Evolutionary conservation across 2,113 vertebrate genomes (phyloP).

Genomic region (Albula goreensis): DNA sequence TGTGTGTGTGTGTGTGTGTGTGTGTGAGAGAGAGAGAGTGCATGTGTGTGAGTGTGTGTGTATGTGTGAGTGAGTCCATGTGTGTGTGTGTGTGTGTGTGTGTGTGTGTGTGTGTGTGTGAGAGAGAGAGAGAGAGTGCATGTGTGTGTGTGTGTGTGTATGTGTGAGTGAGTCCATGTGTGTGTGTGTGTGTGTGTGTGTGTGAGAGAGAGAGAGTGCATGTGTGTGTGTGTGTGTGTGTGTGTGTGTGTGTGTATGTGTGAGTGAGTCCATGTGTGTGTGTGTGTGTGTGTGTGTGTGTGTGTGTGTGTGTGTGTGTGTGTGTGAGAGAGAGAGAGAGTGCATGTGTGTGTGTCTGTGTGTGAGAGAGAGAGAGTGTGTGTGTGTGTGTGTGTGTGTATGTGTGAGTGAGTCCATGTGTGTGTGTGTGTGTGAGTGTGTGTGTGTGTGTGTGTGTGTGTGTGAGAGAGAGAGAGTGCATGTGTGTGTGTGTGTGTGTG

Average conservation of each 20-base stretch:
- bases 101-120: too few relatives aligned
- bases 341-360: not conserved
- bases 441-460: constrained; percentile 8
- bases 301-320: too few relatives aligned
- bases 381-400: too few relatives aligned
- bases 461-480: not conserved
- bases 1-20: not conserved
- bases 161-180: not conserved
- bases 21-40: too few relatives aligned
- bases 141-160: constrained; percentile 3
- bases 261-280: constrained; percentile 10
- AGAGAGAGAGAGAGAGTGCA: not conserved
- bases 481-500: constrained; percentile 20
- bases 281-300: constrained; percentile 8
- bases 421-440: not conserved
- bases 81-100: constrained; percentile 15
- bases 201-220: not conserved
- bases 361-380: not conserved
- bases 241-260: constrained; percentile 11
- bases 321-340: not conserved
- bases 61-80: constrained; percentile 7
- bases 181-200: not conserved
- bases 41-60: constrained; percentile 1
- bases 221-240: too few relatives aligned
- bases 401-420: constrained; percentile 1